Evolutionary conservation across 2,888 invertebrate genomes (phyloP), one percentile per base, ranked within the genome.

Genomic region (Andrena trimmerana): DNA sequence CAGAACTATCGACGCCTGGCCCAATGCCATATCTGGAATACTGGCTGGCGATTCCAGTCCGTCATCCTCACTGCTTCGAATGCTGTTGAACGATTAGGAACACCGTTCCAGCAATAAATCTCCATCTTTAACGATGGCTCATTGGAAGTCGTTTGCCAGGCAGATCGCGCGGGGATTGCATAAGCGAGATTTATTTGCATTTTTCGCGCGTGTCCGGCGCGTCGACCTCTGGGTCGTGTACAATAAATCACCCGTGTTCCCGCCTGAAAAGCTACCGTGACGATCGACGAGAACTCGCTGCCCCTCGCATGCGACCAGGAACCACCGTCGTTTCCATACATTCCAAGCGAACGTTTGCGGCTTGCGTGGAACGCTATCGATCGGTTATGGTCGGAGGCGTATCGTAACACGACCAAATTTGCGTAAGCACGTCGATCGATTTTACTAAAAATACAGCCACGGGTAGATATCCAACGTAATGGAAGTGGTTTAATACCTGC

Each of bases 351-450:
- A 33, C 67, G 42, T 29, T 20, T 7, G 4, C 1, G 24, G 10
- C 29, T 4, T 31, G 24, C 57, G 24, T 42, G 57, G 3, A 20
- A 31, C 27, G 29, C 59, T 60, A 81, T 81, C 81, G 78, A 81
- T 74, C 81, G 74, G 7, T 42, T 42, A 42, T 3, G 16, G 24
- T 6, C 57, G 4, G 1, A 8, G 27, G 8, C 10, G 13, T 80
- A 27, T 16, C 79, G 75, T 68, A 79, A 75, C 75, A 52, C 31
- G 13, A 62, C n/a, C 59, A 63, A 79, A 82, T 79, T 79, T 74
- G 57, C 67, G 29, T 36, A 24, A 29, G 10, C 33, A 16, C 13
- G 8, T 10, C 2, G 60, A 13, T 42, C 13, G 10, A 68, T 59
- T 69, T 80, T 42, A 29, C 67, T 67, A 54, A 62, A 78, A 74